phyloP scores from a whole-genome alignment of 2,113 vertebrate species.

The Pseudorasbora parva region DNA sequence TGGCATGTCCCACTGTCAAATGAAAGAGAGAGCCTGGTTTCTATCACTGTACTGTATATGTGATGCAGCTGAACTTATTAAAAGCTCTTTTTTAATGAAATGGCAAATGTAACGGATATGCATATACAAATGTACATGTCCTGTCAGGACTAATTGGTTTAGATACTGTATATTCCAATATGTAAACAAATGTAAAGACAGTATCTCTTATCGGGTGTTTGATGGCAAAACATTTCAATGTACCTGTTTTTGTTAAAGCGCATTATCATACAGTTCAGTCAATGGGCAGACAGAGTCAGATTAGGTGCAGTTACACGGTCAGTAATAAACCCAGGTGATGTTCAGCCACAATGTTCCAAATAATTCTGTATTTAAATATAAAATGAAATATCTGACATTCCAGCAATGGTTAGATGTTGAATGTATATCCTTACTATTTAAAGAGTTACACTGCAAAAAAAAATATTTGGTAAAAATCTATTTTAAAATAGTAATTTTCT shows the following conservation, averaged over 20 bases:
- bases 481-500: too few relatives aligned
- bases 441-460: not conserved
- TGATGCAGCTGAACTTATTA: not conserved
- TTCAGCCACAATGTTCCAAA: slow-evolving; percentile 10
- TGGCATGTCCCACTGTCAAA: slow-evolving; percentile 49
- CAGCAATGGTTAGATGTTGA: slow-evolving; percentile 30
- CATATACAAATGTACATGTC: slow-evolving; percentile 12
- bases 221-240: slow-evolving; percentile 36
- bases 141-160: slow-evolving; percentile 1
- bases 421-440: slow-evolving; percentile 26
- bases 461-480: too few relatives aligned
- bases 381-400: slow-evolving; percentile 45
- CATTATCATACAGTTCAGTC: not conserved
- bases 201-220: slow-evolving; percentile 37
- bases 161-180: slow-evolving; percentile 21
- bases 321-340: not conserved
- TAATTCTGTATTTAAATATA: not conserved
- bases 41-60: slow-evolving; percentile 2
- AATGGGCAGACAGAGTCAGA: slow-evolving; percentile 9
- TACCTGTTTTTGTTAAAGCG: not conserved
- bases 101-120: not conserved
- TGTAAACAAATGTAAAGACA: slow-evolving; percentile 17
- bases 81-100: not conserved
- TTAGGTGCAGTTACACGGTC: not conserved
- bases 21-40: not conserved